Evolutionary conservation across 1,140 invertebrate genomes (phyloP), one percentile per base, ranked within the genome.

Genomic region (Scylla paramamosain): DNA sequence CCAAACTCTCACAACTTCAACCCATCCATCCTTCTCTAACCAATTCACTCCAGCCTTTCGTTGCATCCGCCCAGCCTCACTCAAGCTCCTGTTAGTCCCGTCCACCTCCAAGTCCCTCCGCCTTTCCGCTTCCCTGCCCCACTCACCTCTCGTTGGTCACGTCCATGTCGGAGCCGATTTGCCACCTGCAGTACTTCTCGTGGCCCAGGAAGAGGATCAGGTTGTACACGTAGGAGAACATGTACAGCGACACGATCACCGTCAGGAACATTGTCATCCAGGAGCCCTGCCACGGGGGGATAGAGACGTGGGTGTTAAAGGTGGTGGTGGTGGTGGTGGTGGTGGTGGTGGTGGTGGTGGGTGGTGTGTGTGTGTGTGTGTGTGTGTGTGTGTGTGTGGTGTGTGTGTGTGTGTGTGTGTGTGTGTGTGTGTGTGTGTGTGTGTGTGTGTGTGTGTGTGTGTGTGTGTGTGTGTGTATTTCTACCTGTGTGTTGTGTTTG

Each of bases 241-340:
- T 96, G 96, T 97, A 97, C 52, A 97, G 93, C n/a, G 96, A 97
- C 25, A 97, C 96, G 7, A 97, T 97, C 31, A 97, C 96, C 31
- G 97, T 97, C 4, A 97, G 96, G 95, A 97, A 97, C 97, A 97
- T 97, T 0, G 97, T 97, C 97, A 97, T 97, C 97, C 97, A 97
- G 0, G 97, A 97, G 20, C 97, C 97, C 96, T 96, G 95, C 29
- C 95, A 16, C 12, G 6, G 45, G n/a, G 25, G 32, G 32, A 32
- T 6, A 86, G 52, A 20, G 52, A 59, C 12, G 52, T 20, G 14
- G n/a, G 39, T 39, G 39, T n/a, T 25, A 83, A 83, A 3, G 77
- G 77, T 29, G 31, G n/a, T 39, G 31, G 87, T 39, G 10, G 87
- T 12, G 25, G 25, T 0, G 87, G 25, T n/a, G 87, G 87, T 39